Conservation (phyloP, 2,888 invertebrate species). For the Gymnoscelis rufifasciata region DNA sequence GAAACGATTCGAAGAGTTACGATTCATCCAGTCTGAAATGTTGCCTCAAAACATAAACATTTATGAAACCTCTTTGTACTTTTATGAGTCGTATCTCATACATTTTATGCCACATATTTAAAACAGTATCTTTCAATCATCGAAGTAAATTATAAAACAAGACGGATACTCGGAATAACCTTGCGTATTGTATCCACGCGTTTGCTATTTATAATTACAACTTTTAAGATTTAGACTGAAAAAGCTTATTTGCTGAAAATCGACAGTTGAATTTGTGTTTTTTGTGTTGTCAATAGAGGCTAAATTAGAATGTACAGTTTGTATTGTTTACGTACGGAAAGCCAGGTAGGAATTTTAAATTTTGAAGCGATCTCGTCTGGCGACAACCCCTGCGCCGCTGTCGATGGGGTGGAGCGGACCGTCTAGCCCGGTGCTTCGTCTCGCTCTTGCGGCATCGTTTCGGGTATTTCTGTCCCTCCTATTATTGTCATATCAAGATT, state of each 20-base stretch:
- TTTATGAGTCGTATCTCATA: constrained; percentile 50
- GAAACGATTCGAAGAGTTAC: constrained; percentile 48
- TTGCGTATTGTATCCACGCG: constrained; percentile 71
- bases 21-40: constrained; percentile 55
- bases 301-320: constrained; percentile 40
- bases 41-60: constrained; percentile 52
- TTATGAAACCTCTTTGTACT: constrained; percentile 54
- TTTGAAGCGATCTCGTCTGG: constrained; percentile 69
- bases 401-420: constrained; percentile 71
- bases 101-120: constrained; percentile 51
- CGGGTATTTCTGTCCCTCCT: constrained; percentile 67
- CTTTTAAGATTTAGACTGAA: constrained; percentile 45
- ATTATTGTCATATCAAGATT: constrained; percentile 78
- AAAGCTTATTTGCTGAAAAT: constrained; percentile 44
- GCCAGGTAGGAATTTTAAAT: constrained; percentile 69
- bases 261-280: constrained; percentile 36
- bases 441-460: constrained; percentile 43
- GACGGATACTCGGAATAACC: constrained; percentile 66
- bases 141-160: constrained; percentile 63
- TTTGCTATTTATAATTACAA: constrained; percentile 76
- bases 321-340: constrained; percentile 45
- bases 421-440: constrained; percentile 53
- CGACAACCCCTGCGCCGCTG: constrained; percentile 72
- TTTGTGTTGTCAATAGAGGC: constrained; percentile 41
- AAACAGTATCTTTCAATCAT: constrained; percentile 61